Conservation (phyloP, 2,113 vertebrate genomes). For the Crotophaga sulcirostris region DNA sequence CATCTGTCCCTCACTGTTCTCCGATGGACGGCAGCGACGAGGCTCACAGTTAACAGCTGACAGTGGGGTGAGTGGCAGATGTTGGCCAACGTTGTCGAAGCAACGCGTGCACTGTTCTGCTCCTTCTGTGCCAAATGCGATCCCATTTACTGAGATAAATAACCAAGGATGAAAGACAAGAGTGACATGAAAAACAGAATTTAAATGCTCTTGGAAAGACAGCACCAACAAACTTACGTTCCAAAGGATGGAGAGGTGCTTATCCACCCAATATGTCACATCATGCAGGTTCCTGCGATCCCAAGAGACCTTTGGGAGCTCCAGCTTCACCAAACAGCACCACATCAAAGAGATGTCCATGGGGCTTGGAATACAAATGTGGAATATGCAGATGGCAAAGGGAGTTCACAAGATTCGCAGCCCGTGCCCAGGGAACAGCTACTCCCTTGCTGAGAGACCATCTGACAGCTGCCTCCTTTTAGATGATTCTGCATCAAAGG, state of each 20-base stretch:
- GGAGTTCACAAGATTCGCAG: not conserved
- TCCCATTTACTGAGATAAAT: not conserved
- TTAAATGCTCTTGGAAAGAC: not conserved
- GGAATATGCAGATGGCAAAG: not conserved
- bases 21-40: fast-evolving
- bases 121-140: not conserved
- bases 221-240: not conserved
- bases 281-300: not conserved
- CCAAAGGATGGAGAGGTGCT: not conserved
- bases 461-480: not conserved
- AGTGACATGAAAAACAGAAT: not conserved
- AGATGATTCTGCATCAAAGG: not conserved
- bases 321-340: not conserved
- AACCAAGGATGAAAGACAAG: not conserved
- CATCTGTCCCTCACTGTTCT: not conserved
- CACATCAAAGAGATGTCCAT: not conserved
- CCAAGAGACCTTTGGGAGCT: not conserved
- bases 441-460: not conserved
- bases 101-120: fast-evolving
- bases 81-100: not conserved
- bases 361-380: not conserved
- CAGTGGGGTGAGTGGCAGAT: not conserved
- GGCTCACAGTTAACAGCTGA: not conserved
- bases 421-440: not conserved
- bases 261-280: not conserved